phyloP scores from a whole-genome alignment of 2,113 vertebrate species.

The Ardeotis arabs region DNA sequence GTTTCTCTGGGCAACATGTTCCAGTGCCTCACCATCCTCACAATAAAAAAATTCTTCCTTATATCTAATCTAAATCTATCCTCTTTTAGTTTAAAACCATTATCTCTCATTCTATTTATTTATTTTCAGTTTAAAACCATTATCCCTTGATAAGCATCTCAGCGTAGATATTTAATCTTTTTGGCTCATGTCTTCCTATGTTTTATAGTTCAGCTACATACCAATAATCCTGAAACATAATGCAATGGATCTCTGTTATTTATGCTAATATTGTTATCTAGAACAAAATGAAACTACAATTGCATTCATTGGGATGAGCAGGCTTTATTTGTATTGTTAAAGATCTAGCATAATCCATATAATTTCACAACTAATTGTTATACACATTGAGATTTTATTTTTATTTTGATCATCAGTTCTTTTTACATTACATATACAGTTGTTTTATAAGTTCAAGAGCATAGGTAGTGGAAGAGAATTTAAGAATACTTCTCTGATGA shows the following conservation, averaged over 20 bases:
- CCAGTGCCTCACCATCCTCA: too few relatives aligned
- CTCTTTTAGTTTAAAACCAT: too few relatives aligned
- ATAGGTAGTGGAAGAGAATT: neutral
- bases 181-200: neutral
- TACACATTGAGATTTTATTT: neutral
- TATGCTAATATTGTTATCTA: neutral
- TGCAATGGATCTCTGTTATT: neutral
- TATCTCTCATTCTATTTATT: too few relatives aligned
- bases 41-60: too few relatives aligned
- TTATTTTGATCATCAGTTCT: neutral
- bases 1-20: too few relatives aligned
- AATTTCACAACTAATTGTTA: neutral
- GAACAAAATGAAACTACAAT: neutral
- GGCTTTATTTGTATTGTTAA: neutral
- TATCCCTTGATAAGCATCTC: neutral
- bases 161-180: neutral
- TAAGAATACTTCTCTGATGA: neutral
- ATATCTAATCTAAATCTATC: too few relatives aligned
- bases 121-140: too few relatives aligned
- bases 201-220: neutral
- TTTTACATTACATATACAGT: neutral
- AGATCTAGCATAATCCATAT: neutral
- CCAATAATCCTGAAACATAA: neutral
- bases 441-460: neutral
- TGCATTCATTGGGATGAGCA: neutral